phyloP scores from a whole-genome alignment of 1,140 invertebrate species.

The Mactra quadrangularis region DNA sequence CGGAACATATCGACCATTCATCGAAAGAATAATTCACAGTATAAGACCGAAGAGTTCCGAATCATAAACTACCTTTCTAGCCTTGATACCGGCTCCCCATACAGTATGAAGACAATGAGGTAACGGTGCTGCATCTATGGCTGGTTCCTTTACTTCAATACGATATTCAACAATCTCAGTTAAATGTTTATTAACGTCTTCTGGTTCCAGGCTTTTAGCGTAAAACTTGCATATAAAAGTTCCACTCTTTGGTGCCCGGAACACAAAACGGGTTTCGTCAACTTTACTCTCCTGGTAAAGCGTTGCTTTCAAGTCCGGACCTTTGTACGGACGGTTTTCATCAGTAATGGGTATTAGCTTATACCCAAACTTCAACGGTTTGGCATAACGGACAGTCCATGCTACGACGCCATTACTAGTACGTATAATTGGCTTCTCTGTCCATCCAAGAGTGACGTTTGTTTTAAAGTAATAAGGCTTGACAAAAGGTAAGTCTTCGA shows the following conservation, averaged over 20 bases:
- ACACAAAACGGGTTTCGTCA: slow-evolving; percentile 78
- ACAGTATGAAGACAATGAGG: slow-evolving; percentile 80
- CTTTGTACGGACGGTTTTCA: slow-evolving; percentile 73
- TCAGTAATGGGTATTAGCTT: slow-evolving; percentile 71
- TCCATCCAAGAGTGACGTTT: slow-evolving; percentile 62
- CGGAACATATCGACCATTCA: too few species aligned
- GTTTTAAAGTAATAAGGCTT: slow-evolving; percentile 83
- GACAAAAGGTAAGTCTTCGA: slow-evolving; percentile 83
- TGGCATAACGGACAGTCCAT: slow-evolving; percentile 53
- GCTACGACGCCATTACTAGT: slow-evolving; percentile 48
- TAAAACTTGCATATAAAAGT: slow-evolving; percentile 83
- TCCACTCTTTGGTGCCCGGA: slow-evolving; percentile 80
- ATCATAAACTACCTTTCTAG: slow-evolving; percentile 38
- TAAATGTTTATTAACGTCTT: slow-evolving; percentile 73
- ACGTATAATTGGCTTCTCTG: slow-evolving; percentile 45
- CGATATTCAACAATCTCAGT: slow-evolving; percentile 82
- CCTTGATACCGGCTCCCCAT: slow-evolving; percentile 80
- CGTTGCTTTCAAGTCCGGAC: slow-evolving; percentile 78
- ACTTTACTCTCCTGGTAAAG: slow-evolving; percentile 79
- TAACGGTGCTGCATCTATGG: slow-evolving; percentile 75
- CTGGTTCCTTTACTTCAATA: slow-evolving; percentile 76
- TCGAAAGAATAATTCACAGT: too few species aligned
- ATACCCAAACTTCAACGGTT: slow-evolving; percentile 53
- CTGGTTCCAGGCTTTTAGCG: slow-evolving; percentile 76
- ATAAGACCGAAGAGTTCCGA: too few species aligned